Base-by-base conservation (phyloP, 1,140 invertebrate species). In the Scaptomyza hsui region DNA sequence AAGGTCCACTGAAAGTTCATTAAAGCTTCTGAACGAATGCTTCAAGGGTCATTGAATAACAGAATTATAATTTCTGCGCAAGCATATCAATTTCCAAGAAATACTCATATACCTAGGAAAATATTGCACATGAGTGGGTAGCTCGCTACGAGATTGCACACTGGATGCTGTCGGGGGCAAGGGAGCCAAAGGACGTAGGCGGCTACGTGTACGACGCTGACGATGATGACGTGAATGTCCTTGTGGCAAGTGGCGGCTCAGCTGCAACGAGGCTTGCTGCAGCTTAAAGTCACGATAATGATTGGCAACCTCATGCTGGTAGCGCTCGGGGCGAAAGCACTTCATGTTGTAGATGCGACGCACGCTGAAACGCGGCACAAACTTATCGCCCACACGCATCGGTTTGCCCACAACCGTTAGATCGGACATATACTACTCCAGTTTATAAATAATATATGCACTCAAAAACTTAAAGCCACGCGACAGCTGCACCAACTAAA, bases 281-380 rank as follows among this genome's bases (percentile, higher is more conserved):
- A 78, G 47, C 72, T 91, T 83, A 21, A 75, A 86, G 57, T 91
- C 90, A 13, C 85, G 69, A 73, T 90, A 91, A 67, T 91, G 85
- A 75, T 91, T 91, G 19, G 89, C 90, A 16, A 91, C 78, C 63
- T 91, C 90, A 15, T 91, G 90, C 18, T 74, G 72, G 48, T 85
- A 85, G 26, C 71, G 72, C 21, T 86, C 71, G 24, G 60, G 26
- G 9, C 69, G 78, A 67, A 91, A 91, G 57, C 72, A 78, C 12
- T 65, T 73, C 29, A 67, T 78, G 44, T 89, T 71, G 19, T 77
- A 90, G n/a, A 85, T 63, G 37, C 61, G 64, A 45, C 88, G 80
- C 82, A 88, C 67, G 47, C 78, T 88, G 41, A 88, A n/a, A 0
- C 57, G 57, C 4, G 83, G 75, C 29, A 5, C 19, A 62, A 60